Base-by-base conservation (phyloP, 2,113 vertebrate genomes). In the Saguinus imperator region DNA sequence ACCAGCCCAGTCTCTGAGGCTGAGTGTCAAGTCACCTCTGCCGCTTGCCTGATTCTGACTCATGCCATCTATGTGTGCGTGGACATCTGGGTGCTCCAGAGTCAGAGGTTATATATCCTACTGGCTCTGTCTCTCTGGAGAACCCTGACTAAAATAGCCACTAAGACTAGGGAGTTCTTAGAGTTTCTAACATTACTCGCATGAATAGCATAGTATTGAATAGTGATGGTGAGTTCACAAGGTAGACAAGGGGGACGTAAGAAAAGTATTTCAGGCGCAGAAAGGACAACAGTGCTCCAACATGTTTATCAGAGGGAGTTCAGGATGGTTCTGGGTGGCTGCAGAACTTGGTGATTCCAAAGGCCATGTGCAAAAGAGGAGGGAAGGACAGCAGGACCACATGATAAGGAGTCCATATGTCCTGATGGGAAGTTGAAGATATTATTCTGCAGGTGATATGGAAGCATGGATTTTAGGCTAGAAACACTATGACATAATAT, bases 41-140 rank as follows among this genome's bases (percentile, higher is more conserved):
- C 37, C 50, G 48, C 6, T 8, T 3, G 2, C 82, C 52, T 50
- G 66, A 81, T 21, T 81, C 43, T 37, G 83, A 23, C 75, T 43
- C 16, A 8, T 11, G 45, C 18, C 10, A 8, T 37, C 8, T 6
- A 4, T 3, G 8, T 8, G 57, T 40, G 35, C 27, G 6, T 6
- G 7, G 68, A 57, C 32, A 20, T 9, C 57, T 29, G 85, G 48
- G 35, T 32, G 35, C 27, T 21, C 10, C 9, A n/a, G 40, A 17
- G 16, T 13, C 20, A 1, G 35, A 75, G 80, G 43, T 8, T n/a
- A n/a, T n/a, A n/a, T 70, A 35, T n/a, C 35, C 68, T 70, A 18
- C 68, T 70, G 68, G 68, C 7, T 70, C 35, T n/a, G 14, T 70
- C 35, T n/a, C 68, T 70, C 68, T 70, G 68, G 35, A n/a, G 35